Conservation (phyloP, 2,888 invertebrate species). For the Patella caerulea region DNA sequence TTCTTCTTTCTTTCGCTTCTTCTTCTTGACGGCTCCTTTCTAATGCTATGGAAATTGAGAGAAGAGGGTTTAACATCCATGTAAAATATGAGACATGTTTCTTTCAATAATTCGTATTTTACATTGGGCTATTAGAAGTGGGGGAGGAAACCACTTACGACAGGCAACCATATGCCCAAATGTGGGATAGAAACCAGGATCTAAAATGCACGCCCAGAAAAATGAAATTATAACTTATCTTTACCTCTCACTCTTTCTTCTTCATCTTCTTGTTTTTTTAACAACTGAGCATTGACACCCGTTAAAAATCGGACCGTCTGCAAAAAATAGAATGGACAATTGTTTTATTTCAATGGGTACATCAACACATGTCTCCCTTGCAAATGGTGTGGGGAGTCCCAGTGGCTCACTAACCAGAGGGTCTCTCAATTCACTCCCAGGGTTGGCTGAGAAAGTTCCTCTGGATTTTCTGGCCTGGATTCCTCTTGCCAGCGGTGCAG, state of each 20-base stretch:
- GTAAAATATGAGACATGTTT: not conserved
- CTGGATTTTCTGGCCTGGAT: too few species aligned
- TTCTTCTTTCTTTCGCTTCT: constrained; percentile 31
- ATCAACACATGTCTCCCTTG: too few species aligned
- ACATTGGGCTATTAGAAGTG: not conserved
- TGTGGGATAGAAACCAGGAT: too few species aligned
- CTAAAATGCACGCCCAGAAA: too few species aligned
- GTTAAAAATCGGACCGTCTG: constrained; percentile 58
- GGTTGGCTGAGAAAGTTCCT: too few species aligned
- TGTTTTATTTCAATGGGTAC: not conserved
- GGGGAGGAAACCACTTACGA: too few species aligned
- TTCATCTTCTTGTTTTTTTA: constrained; percentile 48
- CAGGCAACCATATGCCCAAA: too few species aligned
- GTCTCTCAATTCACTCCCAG: too few species aligned
- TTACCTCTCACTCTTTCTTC: constrained; percentile 49
- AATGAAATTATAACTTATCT: not conserved
- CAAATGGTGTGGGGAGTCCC: too few species aligned
- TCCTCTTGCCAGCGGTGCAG: too few species aligned
- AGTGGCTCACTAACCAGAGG: too few species aligned
- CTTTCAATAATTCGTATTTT: not conserved
- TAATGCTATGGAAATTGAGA: constrained; percentile 27
- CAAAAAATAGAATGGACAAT: constrained; percentile 19
- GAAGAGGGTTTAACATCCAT: too few species aligned
- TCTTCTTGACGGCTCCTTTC: constrained; percentile 33
- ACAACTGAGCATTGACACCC: constrained; percentile 45